These are phyloP conservation scores for Rhizoglyphus robini DNA, from an alignment of 1,140 invertebrate species.

Conservation along the genomic window DNA sequence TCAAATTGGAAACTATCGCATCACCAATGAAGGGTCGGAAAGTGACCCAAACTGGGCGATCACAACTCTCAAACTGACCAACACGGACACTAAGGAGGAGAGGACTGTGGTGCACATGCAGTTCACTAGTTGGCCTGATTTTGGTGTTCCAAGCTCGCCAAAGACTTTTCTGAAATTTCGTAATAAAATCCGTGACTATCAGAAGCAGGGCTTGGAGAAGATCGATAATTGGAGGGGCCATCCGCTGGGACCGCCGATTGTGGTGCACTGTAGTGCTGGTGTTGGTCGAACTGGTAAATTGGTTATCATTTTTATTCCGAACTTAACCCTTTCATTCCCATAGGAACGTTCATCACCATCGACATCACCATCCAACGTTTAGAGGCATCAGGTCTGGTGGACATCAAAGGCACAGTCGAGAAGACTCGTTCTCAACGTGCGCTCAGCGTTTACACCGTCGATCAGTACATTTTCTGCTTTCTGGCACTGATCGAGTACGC, in stretches of 20 bases:
- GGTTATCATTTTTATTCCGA: constrained; percentile 23
- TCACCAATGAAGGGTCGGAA: constrained; percentile 55
- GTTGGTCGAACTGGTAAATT: too few relatives aligned
- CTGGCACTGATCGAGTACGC: too few relatives aligned
- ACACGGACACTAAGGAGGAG: not conserved
- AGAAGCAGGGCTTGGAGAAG: constrained; percentile 40
- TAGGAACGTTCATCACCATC: constrained; percentile 90
- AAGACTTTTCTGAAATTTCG: constrained; percentile 66
- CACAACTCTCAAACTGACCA: constrained; percentile 44
- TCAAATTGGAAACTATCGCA: too few relatives aligned
- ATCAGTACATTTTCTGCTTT: too few relatives aligned
- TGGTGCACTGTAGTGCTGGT: constrained; percentile 91
- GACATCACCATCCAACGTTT: constrained; percentile 85
- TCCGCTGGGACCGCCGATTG: constrained; percentile 75
- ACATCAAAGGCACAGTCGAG: too few relatives aligned
- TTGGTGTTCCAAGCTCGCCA: constrained; percentile 54
- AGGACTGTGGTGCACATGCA: too few relatives aligned
- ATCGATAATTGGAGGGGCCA: constrained; percentile 76
- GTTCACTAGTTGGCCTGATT: too few relatives aligned
- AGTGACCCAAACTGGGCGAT: constrained; percentile 63
- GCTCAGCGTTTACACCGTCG: too few relatives aligned
- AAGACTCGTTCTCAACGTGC: constrained; percentile 82
- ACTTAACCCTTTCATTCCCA: constrained; percentile 18
- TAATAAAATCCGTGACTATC: constrained; percentile 55
- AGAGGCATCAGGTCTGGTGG: constrained; percentile 78